Conservation (phyloP, 2,797 vertebrate species). For the Semaprochilodus insignis region DNA sequence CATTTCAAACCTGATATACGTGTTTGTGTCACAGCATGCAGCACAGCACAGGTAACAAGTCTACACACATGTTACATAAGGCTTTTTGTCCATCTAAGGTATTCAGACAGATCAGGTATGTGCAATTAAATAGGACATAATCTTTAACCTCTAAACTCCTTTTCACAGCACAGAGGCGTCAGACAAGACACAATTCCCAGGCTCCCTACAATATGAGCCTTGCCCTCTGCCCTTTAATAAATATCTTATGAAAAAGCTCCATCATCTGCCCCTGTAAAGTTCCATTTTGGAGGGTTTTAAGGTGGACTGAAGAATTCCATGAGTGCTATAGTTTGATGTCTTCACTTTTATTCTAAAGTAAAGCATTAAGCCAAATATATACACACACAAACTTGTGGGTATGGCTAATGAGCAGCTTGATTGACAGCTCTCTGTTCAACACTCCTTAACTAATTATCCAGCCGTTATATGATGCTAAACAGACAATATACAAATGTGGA, state of each 20-base stretch:
- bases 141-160: constrained; percentile 55
- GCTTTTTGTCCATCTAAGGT: constrained; percentile 8
- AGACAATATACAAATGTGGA: too few relatives aligned
- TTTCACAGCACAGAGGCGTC: constrained; percentile 12
- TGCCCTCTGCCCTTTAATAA: constrained; percentile 29
- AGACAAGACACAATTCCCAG: constrained; percentile 32
- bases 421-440: too few relatives aligned
- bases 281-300: too few relatives aligned
- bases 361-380: too few relatives aligned
- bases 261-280: neutral
- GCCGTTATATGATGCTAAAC: too few relatives aligned
- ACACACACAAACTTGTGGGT: too few relatives aligned
- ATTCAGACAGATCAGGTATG: constrained; percentile 21
- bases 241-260: constrained; percentile 46
- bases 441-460: too few relatives aligned
- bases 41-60: neutral
- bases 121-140: constrained; percentile 30
- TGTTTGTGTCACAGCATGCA: constrained; percentile 4
- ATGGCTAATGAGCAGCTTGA: too few relatives aligned
- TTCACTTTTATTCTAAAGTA: too few relatives aligned
- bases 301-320: too few relatives aligned
- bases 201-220: constrained; percentile 22
- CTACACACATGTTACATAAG: neutral
- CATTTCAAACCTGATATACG: constrained; percentile 4
- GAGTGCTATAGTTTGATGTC: too few relatives aligned